Percentiles rank a stretch among this genome's conserved stretches.
These are phyloP conservation scores for Tragelaphus imberbis DNA, from an alignment of 2,113 vertebrate species.

Conservation along the genomic window DNA sequence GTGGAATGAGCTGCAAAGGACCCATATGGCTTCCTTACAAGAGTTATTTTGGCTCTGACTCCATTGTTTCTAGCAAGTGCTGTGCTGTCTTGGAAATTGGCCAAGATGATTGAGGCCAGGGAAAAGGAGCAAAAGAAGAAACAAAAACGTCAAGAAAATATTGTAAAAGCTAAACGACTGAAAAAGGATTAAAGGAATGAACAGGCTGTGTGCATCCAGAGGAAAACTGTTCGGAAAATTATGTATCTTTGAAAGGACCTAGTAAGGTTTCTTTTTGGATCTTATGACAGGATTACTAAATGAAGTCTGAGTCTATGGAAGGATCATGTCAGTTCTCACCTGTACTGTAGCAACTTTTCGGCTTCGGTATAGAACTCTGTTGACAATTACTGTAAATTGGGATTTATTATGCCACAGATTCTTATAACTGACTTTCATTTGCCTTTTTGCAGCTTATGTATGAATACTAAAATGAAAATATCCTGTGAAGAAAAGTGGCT, in stretches of 20 bases:
- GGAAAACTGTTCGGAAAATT: conserved; percentile 20
- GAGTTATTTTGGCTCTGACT: conserved; percentile 93
- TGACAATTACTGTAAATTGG: conserved; percentile 28
- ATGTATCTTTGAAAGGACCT: conserved; percentile 49
- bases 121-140: too few relatives aligned
- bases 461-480: conserved; percentile 21
- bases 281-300: too few relatives aligned
- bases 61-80: conserved; percentile 94
- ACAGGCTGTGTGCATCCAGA: not conserved
- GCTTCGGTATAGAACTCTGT: not conserved
- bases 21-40: conserved; percentile 95
- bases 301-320: not conserved
- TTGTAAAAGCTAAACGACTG: too few relatives aligned
- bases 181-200: too few relatives aligned
- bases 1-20: conserved; percentile 98
- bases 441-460: conserved; percentile 52
- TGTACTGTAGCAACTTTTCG: conserved; percentile 19
- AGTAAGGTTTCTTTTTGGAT: conserved; percentile 47
- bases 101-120: conserved; percentile 76
- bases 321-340: conserved; percentile 38
- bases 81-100: conserved; percentile 94
- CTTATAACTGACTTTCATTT: conserved; percentile 50
- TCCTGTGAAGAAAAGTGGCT: not conserved
- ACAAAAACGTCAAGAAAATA: too few relatives aligned
- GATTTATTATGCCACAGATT: conserved; percentile 4